Conservation (phyloP, 2,113 vertebrate genomes). For the Callionymus lyra region DNA sequence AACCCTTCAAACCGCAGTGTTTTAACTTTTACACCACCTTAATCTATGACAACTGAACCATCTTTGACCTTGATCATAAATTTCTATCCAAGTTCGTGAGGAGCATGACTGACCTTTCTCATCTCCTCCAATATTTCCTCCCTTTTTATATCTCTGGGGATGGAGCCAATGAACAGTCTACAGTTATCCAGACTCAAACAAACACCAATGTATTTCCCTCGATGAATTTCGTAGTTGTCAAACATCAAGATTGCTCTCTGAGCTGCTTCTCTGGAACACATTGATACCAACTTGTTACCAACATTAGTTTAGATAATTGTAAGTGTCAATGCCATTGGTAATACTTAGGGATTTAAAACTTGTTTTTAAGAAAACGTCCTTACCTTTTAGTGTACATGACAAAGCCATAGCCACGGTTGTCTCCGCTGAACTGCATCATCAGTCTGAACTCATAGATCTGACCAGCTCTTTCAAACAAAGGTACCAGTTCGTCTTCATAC, state of each 20-base stretch:
- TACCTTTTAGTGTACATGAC: conserved; percentile 82
- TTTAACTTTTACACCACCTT: no score
- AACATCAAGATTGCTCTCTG: conserved; percentile 82
- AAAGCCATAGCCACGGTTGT: conserved; percentile 94
- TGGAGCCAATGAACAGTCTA: conserved; percentile 87
- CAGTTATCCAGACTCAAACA: conserved; percentile 94
- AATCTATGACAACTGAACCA: no score
- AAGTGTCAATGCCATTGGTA: no score
- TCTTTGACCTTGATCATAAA: no score
- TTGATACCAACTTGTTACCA: not conserved
- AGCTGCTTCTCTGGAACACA: conserved; percentile 72
- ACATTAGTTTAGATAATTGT: not conserved
- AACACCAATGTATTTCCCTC: conserved; percentile 87
- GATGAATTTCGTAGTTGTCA: conserved; percentile 86
- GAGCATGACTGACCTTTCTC: conserved; percentile 35
- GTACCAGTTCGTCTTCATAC: conserved; percentile 90
- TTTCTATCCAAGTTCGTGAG: no score
- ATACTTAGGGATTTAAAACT: no score
- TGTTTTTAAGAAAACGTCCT: no score
- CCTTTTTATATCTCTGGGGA: conserved; percentile 89
- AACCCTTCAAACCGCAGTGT: no score
- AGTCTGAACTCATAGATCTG: conserved; percentile 89
- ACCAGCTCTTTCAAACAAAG: conserved; percentile 84
- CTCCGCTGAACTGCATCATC: conserved; percentile 97
- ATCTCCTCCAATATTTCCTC: conserved; percentile 92